phyloP scores from a whole-genome alignment of 2,113 vertebrate genomes.

The Propithecus coquereli region DNA sequence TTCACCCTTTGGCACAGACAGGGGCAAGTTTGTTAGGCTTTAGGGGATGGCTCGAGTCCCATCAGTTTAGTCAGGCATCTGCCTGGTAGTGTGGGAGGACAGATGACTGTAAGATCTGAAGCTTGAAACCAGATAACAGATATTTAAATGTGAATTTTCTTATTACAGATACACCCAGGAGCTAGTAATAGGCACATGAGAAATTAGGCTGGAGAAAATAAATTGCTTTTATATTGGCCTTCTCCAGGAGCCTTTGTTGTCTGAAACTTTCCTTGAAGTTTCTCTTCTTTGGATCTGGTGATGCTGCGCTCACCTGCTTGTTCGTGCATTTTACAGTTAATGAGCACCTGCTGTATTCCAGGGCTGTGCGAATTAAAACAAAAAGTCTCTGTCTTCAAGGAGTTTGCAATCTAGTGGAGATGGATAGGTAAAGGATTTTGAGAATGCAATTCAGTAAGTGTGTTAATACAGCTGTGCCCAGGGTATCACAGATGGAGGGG shows the following conservation, averaged over 20 bases:
- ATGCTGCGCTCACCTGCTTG: not conserved
- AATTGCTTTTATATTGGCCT: not conserved
- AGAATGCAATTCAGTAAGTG: not conserved
- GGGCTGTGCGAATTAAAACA: not conserved
- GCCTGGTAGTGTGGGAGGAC: constrained; percentile 59
- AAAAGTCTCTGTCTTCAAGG: not conserved
- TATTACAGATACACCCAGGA: constrained; percentile 53
- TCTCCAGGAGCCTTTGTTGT: not conserved
- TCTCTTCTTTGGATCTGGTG: not conserved
- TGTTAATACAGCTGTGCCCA: not conserved
- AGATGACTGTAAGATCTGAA: constrained; percentile 61
- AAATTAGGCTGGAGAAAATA: constrained; percentile 3
- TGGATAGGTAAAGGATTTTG: not conserved
- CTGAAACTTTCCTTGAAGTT: constrained; percentile 21
- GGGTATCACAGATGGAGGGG: not conserved
- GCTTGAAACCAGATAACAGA: constrained; percentile 75
- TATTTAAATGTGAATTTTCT: constrained; percentile 68
- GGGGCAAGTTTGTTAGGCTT: constrained; percentile 64
- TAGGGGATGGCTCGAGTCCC: constrained; percentile 68
- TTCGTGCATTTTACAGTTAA: not conserved
- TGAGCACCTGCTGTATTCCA: not conserved
- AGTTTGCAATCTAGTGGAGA: not conserved
- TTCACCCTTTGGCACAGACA: constrained; percentile 44
- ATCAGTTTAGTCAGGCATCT: constrained; percentile 73
- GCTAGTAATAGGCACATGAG: constrained; percentile 37